Base-by-base conservation (phyloP, 2,113 vertebrate genomes). In the Psephotus haematonotus region DNA sequence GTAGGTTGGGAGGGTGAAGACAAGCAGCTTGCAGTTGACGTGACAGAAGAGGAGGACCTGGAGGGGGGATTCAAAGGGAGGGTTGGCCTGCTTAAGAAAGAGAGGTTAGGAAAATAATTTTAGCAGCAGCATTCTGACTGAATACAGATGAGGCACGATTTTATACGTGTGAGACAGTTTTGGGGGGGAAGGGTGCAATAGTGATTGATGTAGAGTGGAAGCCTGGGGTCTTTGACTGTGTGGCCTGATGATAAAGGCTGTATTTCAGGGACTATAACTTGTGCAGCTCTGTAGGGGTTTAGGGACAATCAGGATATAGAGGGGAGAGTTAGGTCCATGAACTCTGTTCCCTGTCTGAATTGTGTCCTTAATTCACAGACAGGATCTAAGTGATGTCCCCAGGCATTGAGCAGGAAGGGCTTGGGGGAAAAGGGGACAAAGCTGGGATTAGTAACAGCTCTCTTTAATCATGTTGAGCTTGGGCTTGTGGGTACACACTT, bases 401-500 rank as follows among this genome's bases (percentile, higher is more conserved):
- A 2, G 39, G 37, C 86, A 31, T 20, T 0, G 13, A 60, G 83
- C 76, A 68, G 64, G 11, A 2, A 44, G 52, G 28, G 63, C 91
- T 55, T 41, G 57, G 35, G 82, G 85, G 39, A 18, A 83, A 29
- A 63, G 57, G 81, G 90, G 59, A 62, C 88, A 83, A 57, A 92
- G 91, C 86, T 55, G 71, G 67, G 86, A 60, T 95, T 80, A 86
- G 79, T 41, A 39, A 41, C 83, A 83, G 86, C 68, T 83, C 86
- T 70, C 79, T 85, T 87, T 82, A 69, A 86, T 88, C 82, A 35
- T 11, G 47, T 62, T 64, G 65, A 75, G 68, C 39, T 88, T 6
- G 19, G 57, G 43, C 76, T 79, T 86, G 75, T 88, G 96, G 92
- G 82, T 88, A 49, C 93, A 80, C 91, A 76, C 91, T 92, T 82